Conservation (phyloP, 1,140 invertebrate species). For the Eumeta japonica region DNA sequence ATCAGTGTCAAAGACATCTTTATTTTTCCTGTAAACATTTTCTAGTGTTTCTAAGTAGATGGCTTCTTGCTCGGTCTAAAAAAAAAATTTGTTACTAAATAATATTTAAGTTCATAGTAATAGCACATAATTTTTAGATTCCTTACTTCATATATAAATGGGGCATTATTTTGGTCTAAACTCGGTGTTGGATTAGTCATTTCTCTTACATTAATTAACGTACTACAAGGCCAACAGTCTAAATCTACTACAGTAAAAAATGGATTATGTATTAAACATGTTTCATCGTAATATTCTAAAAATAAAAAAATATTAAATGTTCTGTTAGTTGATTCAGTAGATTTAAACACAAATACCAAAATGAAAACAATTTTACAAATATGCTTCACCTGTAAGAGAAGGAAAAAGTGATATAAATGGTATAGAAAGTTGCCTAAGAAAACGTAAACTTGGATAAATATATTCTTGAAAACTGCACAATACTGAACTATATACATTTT, state of each 20-base stretch:
- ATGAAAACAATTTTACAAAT: background rate
- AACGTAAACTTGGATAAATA: constrained; percentile 67
- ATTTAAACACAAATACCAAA: background rate
- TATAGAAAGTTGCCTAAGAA: constrained; percentile 62
- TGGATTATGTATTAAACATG: constrained; percentile 74
- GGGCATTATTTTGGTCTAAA: constrained; percentile 32
- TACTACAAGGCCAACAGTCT: constrained; percentile 76
- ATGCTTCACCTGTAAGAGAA: constrained; percentile 60
- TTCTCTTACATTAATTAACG: constrained; percentile 59
- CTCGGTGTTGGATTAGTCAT: constrained; percentile 45
- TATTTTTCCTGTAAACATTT: constrained; percentile 27
- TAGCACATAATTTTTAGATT: background rate
- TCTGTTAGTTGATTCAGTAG: background rate
- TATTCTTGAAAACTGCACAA: constrained; percentile 66
- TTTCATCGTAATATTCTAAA: constrained; percentile 76
- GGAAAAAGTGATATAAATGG: constrained; percentile 64
- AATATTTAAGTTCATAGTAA: constrained; percentile 9
- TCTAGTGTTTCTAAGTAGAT: constrained; percentile 23
- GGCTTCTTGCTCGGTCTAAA: constrained; percentile 33
- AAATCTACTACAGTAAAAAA: constrained; percentile 70
- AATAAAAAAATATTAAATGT: constrained; percentile 18
- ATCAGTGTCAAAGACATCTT: constrained; percentile 56
- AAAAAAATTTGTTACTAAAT: constrained; percentile 12
- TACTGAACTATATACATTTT: constrained; percentile 55
- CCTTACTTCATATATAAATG: constrained; percentile 47